Conservation (phyloP, 2,888 invertebrate genomes). For the Chalcis sispes region DNA sequence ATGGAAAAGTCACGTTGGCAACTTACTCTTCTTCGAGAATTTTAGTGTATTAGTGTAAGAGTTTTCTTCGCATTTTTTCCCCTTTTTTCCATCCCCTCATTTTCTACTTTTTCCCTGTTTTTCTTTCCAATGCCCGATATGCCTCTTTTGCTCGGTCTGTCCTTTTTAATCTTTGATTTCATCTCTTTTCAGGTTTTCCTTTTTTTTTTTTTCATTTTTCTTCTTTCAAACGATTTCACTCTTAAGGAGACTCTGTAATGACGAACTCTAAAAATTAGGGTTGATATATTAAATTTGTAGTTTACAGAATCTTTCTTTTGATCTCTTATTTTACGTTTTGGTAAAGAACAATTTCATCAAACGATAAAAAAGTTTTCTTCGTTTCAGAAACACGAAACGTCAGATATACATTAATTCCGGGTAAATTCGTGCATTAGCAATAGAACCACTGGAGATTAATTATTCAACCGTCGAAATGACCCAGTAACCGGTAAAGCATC, state of each 20-base stretch:
- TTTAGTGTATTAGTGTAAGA: constrained; percentile 9
- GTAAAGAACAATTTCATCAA: too few species aligned
- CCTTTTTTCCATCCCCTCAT: constrained; percentile 11
- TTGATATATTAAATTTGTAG: too few species aligned
- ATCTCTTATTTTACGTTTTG: too few species aligned
- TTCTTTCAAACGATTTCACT: not conserved
- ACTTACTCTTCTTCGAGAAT: constrained; percentile 3
- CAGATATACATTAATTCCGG: too few species aligned
- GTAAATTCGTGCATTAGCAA: too few species aligned
- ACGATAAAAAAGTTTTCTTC: too few species aligned
- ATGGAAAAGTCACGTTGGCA: constrained; percentile 45
- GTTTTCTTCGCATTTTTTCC: constrained; percentile 18
- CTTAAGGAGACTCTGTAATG: not conserved
- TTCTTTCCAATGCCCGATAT: not conserved
- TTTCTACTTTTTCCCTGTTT: not conserved
- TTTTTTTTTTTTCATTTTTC: not conserved
- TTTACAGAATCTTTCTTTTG: too few species aligned
- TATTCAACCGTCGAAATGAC: too few species aligned
- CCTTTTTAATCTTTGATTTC: constrained; percentile 35
- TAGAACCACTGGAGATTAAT: too few species aligned
- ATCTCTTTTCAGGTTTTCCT: not conserved
- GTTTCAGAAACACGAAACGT: too few species aligned
- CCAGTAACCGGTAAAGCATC: too few species aligned
- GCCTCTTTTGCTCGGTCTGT: constrained; percentile 5
- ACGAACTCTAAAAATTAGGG: too few species aligned